phyloP scores from a whole-genome alignment of 92 coral and sea anemone species.

The Plumapathes pennacea region DNA sequence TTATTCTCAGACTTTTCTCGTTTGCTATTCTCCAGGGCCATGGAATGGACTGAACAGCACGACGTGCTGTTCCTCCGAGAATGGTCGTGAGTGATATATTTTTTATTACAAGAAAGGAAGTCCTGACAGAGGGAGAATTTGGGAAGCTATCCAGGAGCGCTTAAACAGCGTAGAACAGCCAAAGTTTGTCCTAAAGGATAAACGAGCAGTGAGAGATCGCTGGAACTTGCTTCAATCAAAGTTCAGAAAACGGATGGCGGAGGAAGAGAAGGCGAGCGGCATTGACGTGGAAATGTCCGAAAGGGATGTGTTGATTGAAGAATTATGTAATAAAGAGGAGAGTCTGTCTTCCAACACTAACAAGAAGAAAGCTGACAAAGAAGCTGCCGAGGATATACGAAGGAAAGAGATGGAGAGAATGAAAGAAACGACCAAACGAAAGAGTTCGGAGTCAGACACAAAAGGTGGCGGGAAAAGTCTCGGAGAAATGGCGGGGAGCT shows the following conservation, averaged over 20 bases:
- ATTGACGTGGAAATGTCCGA: conserved; percentile 51
- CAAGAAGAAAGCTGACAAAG: conserved; percentile 43
- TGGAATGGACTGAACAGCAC: too few species aligned
- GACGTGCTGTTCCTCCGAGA: too few species aligned
- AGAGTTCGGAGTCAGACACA: too few species aligned
- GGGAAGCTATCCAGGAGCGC: conserved; percentile 32
- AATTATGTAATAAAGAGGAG: conserved; percentile 43
- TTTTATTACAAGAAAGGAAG: conserved; percentile 52
- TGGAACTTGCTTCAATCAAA: conserved; percentile 48
- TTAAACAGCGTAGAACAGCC: conserved; percentile 36
- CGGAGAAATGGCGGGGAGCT: too few species aligned
- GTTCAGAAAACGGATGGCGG: conserved; percentile 26
- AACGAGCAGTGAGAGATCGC: conserved; percentile 49
- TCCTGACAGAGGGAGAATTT: conserved; percentile 48
- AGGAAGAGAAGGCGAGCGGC: conserved; percentile 42
- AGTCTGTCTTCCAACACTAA: conserved; percentile 32
- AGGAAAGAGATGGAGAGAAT: too few species aligned
- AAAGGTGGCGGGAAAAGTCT: too few species aligned
- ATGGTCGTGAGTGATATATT: too few species aligned
- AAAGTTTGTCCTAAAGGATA: conserved; percentile 39
- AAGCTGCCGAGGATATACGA: conserved; percentile 32
- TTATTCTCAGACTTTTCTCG: too few species aligned
- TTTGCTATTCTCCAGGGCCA: too few species aligned
- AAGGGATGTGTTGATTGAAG: conserved; percentile 50
- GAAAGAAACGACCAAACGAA: too few species aligned